These are phyloP conservation scores for Lysandra coridon DNA, from an alignment of 2,888 invertebrate species.

Conservation along the genomic window DNA sequence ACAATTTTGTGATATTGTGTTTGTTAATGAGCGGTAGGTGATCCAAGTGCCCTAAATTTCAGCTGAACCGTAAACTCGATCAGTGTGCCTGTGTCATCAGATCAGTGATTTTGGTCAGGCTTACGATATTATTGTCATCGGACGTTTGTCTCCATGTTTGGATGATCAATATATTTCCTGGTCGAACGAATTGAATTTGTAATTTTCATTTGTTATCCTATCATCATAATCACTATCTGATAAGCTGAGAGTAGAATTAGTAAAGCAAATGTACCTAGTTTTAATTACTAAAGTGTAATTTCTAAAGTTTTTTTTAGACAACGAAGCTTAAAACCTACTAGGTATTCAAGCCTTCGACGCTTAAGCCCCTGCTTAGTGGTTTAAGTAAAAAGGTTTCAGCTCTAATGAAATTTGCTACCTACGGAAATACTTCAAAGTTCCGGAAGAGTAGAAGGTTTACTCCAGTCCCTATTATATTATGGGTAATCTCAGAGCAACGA, in stretches of 20 bases:
- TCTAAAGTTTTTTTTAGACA: neutral
- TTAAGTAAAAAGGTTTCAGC: too few species aligned
- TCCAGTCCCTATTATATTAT: too few species aligned
- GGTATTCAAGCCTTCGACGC: too few species aligned
- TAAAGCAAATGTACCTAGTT: neutral
- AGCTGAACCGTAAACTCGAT: conserved; percentile 1
- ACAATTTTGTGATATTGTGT: neutral
- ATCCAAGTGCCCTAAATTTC: conserved; percentile 10
- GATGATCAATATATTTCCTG: neutral
- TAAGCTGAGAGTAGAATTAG: too few species aligned
- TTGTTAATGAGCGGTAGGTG: neutral
- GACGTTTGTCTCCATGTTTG: neutral
- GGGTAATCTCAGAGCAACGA: too few species aligned
- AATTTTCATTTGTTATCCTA: neutral
- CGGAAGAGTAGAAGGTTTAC: too few species aligned
- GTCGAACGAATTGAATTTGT: neutral
- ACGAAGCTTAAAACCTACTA: neutral
- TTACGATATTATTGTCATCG: neutral
- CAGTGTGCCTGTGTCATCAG: conserved; percentile 2
- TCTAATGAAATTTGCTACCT: too few species aligned
- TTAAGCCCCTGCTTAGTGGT: too few species aligned
- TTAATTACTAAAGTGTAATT: neutral
- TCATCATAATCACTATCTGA: neutral
- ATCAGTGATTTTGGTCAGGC: conserved; percentile 10
- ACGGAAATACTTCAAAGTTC: too few species aligned